phyloP scores from a whole-genome alignment of 2,888 invertebrate species.

The Drepanosiphum platanoidis region DNA sequence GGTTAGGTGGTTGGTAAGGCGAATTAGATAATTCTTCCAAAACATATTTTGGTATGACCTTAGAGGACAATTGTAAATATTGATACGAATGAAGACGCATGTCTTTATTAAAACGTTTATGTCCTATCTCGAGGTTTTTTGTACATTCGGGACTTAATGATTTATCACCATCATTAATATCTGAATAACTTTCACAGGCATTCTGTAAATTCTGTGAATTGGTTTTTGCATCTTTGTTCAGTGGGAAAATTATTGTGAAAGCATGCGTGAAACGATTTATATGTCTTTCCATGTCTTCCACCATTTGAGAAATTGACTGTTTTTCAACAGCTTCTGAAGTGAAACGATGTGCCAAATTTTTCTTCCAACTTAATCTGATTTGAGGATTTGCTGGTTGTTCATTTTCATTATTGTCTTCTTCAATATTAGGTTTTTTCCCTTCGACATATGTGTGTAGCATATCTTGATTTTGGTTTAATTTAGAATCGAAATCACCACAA shows the following conservation, averaged over 20 bases:
- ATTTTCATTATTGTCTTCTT: conserved; percentile 34
- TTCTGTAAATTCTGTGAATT: conserved; percentile 36
- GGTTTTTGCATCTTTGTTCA: conserved; percentile 13
- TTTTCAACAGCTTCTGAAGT: conserved; percentile 45
- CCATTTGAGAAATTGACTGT: conserved; percentile 50
- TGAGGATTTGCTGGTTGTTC: conserved; percentile 22
- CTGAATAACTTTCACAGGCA: conserved; percentile 43
- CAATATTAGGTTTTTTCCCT: conserved; percentile 37
- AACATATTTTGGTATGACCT: conserved; percentile 37
- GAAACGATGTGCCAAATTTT: conserved; percentile 49
- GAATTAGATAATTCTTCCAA: conserved; percentile 51
- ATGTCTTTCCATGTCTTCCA: conserved; percentile 41
- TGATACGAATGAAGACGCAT: conserved; percentile 39
- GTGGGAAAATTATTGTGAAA: conserved; percentile 42
- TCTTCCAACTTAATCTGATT: conserved; percentile 44
- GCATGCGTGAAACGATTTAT: conserved; percentile 27
- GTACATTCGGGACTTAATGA: conserved; percentile 6
- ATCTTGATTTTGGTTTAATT: conserved; percentile 49
- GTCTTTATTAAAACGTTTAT: conserved; percentile 30
- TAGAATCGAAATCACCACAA: conserved; percentile 56
- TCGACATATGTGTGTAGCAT: conserved; percentile 47
- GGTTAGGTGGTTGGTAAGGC: conserved; percentile 26
- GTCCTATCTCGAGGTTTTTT: conserved; percentile 7
- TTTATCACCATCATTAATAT: background rate
- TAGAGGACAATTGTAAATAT: conserved; percentile 42